Evolutionary conservation across 2,113 vertebrate species (phyloP).

Genomic region (Procavia capensis): DNA sequence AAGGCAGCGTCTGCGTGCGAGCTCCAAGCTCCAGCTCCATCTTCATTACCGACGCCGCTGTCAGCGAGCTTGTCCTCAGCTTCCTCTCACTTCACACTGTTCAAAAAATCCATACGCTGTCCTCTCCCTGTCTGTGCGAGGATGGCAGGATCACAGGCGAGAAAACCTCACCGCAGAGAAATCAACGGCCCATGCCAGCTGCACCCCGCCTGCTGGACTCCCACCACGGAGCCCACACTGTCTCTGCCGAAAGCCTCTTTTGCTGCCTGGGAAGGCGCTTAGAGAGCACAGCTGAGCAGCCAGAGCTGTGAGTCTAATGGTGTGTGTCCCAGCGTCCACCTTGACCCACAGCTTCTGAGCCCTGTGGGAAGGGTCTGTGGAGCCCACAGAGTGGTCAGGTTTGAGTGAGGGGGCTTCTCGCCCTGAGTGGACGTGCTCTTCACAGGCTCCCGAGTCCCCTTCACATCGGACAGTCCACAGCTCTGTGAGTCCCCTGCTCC

Average conservation of each 20-base stretch:
- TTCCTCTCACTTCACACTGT: background rate
- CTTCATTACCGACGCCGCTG: background rate
- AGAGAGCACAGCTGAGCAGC: accelerated
- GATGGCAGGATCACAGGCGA: accelerated
- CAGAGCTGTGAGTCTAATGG: background rate
- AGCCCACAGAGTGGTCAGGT: too few species aligned
- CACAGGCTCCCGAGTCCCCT: background rate
- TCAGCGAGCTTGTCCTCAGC: accelerated
- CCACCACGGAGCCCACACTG: accelerated
- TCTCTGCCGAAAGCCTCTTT: accelerated
- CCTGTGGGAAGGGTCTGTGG: background rate
- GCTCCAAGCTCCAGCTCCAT: background rate
- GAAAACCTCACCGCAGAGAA: background rate
- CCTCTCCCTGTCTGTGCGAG: accelerated
- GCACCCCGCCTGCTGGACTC: accelerated
- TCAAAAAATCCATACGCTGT: accelerated
- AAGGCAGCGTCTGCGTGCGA: accelerated
- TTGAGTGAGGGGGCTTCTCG: background rate
- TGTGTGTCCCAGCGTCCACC: accelerated
- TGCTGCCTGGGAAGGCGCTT: background rate
- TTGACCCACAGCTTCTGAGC: accelerated
- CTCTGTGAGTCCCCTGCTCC: accelerated
- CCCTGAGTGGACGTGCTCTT: accelerated
- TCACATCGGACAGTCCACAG: accelerated
- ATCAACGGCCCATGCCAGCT: accelerated